Base-by-base conservation (phyloP, 1,140 invertebrate genomes). In the Lethocerus indicus region DNA sequence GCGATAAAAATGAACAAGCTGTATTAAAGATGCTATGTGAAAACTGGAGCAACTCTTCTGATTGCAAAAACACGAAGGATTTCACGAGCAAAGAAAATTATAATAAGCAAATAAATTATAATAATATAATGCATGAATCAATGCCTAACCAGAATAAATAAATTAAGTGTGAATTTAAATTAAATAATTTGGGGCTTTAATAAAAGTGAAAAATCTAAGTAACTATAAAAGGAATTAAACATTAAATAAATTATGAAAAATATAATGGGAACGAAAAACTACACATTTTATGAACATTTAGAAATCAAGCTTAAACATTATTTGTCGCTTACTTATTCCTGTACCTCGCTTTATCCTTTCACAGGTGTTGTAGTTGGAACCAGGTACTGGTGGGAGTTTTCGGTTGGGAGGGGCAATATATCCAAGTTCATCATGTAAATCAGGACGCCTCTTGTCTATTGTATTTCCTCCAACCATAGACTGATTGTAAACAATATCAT, bases 401-500 rank as follows among this genome's bases (percentile, higher is more conserved):
- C 87, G 73, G 64, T 91, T 92, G 28, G 87, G 87, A 25, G 87
- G 87, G 0, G 87, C 86, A 61, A 91, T 90, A 66, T 92, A 91
- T 25, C 87, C 87, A 5, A 91, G 72, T 65, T 92, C 87, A 62
- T 90, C 87, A 12, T 84, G 76, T 23, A 89, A 69, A 54, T 87
- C 84, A 1, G 81, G 82, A 26, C 80, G 73, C 52, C 84, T 76
- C 66, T 90, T 90, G 65, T 87, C 84, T 57, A 88, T 66, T 1
- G 85, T 88, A 43, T 84, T 83, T 47, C 76, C 76, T 51, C 71
- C 73, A 58, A 71, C 78, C 71, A 71, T 74, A 43, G 79, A 79
- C 67, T 83, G 80, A 64, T 87, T 87, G 69, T 90, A 90, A 32
- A 88, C 83, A 53, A 87, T 83, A 62, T 89, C 86, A 71, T 89